Base-by-base conservation (phyloP, 37 sponge, comb jelly and placozoan species). In the Cladorhizidae sp. region DNA sequence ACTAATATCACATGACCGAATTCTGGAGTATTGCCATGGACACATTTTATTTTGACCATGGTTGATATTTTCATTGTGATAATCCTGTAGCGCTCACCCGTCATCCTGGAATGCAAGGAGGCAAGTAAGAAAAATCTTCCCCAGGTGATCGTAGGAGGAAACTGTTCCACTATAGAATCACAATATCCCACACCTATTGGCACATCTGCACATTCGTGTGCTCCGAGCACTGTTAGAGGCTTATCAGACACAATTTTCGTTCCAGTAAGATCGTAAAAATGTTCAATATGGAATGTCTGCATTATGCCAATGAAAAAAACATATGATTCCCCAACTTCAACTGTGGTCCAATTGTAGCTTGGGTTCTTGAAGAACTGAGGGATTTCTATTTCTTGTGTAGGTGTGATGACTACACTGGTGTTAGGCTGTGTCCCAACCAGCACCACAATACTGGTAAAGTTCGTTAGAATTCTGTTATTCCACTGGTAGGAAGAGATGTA, bases 141-240 rank as follows among this genome's bases (percentile, higher is more conserved):
- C 85, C 85, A 85, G 20, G 63, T 78, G 33, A 64, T 55, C 6
- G 85, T 85, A 36, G 85, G 85, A 49, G 85, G 85, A 6, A 85
- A 36, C 77, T 85, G 85, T 61, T 85, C 85, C 3, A 78, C 57
- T 6, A 85, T 43, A 17, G 70, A 64, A 25, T 85, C 79, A 56
- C 85, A 85, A 18, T n/a, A 39, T 21, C 42, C 72, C 25, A 32
- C 37, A 32, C 51, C 62, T 23, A 31, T 1, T 9, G 85, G 79
- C 9, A 78, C 40, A 62, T 52, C 61, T 23, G 31, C 85, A 85
- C 85, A 85, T 40, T 85, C 85, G 29, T 85, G 85, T 33, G 62
- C 42, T 22, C 67, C 45, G 12, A 85, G 45, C 25, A 85, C 57
- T 38, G 85, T 69, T 14, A 85, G 70, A 52, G 85, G 85, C 32